phyloP scores from a whole-genome alignment of 1,140 invertebrate genomes.

The Drosophila mauritiana region DNA sequence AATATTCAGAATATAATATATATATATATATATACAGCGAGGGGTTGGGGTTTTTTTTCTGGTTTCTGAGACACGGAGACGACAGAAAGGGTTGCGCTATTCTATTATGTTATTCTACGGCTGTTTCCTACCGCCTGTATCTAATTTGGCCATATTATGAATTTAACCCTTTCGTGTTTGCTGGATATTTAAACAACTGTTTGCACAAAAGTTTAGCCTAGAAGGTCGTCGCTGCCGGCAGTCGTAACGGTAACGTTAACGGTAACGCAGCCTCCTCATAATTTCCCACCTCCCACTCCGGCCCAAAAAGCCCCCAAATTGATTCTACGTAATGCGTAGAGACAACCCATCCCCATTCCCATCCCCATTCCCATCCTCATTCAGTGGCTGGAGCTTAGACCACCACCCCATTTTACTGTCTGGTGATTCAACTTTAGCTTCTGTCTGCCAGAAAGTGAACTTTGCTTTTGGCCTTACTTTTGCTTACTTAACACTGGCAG shows the following conservation, averaged over 20 bases:
- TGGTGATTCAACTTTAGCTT: conserved; percentile 46
- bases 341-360: conserved; percentile 11
- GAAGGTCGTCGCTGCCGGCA: conserved; percentile 63
- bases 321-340: conserved; percentile 71
- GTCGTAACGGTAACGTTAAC: conserved; percentile 2
- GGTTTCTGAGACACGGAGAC: background rate
- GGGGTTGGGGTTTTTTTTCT: background rate
- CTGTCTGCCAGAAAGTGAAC: conserved; percentile 65
- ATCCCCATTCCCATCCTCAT: background rate
- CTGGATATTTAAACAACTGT: conserved; percentile 82
- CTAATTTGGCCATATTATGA: conserved; percentile 82
- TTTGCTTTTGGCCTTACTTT: conserved; percentile 47
- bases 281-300: conserved; percentile 31
- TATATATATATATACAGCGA: too few species aligned
- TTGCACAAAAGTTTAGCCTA: conserved; percentile 80
- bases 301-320: conserved; percentile 42
- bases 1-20: background rate
- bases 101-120: conserved; percentile 77
- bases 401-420: conserved; percentile 26
- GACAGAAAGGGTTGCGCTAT: conserved; percentile 38
- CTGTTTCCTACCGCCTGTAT: conserved; percentile 57
- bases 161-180: conserved; percentile 82
- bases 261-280: conserved; percentile 57
- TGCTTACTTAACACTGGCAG: conserved; percentile 11
- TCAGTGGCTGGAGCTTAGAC: conserved; percentile 12